Conservation (phyloP, 1,140 invertebrate species). For the Sinonovacula constricta region DNA sequence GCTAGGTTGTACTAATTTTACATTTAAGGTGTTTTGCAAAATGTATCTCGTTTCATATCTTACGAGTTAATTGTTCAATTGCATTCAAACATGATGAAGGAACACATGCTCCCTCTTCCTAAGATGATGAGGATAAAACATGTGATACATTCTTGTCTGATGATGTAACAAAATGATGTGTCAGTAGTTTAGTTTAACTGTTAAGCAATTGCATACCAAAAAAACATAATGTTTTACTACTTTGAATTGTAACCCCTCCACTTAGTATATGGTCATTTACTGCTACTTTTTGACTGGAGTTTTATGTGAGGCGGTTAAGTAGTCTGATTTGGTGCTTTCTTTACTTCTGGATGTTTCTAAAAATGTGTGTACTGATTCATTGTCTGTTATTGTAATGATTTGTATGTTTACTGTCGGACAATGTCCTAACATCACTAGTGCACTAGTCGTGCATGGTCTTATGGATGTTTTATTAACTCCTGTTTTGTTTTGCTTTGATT, state of each 20-base stretch:
- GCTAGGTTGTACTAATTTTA: too few species aligned
- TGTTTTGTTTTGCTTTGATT: constrained; percentile 68
- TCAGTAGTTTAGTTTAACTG: too few species aligned
- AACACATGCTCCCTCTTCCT: constrained; percentile 29
- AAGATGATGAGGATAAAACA: neutral
- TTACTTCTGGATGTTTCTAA: neutral
- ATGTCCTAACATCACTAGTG: neutral
- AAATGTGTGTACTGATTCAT: neutral
- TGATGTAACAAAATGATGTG: too few species aligned
- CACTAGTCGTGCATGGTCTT: neutral
- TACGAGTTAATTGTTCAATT: too few species aligned
- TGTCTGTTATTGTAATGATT: neutral
- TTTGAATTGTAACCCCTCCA: too few species aligned
- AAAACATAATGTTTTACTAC: too few species aligned
- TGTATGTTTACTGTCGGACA: neutral
- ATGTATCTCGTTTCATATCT: too few species aligned
- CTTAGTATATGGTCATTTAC: too few species aligned
- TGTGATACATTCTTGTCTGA: neutral
- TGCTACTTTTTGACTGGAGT: too few species aligned
- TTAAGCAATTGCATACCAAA: too few species aligned
- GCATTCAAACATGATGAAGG: constrained; percentile 30
- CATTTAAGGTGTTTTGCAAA: too few species aligned
- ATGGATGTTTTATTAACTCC: neutral
- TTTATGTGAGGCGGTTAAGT: too few species aligned
- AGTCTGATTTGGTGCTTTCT: neutral